Conservation (phyloP, 1,140 invertebrate genomes). For the Venustaconcha ellipsiformis region DNA sequence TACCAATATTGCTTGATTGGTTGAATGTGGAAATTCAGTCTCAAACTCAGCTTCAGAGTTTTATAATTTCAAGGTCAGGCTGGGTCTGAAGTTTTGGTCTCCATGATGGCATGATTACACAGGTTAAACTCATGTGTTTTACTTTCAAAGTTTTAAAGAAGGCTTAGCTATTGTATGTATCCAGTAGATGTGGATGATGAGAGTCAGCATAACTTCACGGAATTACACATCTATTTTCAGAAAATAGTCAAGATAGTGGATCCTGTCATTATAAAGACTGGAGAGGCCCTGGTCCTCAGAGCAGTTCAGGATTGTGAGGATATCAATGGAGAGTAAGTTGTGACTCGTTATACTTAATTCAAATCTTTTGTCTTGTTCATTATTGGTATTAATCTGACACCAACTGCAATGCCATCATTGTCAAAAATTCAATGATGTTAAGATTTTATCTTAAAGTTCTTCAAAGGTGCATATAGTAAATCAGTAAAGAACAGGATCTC, state of each 20-base stretch:
- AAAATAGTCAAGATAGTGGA: conserved; percentile 58
- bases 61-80: not conserved
- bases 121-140: too few species aligned
- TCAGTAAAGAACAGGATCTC: not conserved
- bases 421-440: not conserved
- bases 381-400: too few species aligned
- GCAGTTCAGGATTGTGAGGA: conserved; percentile 61
- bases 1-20: not conserved
- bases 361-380: too few species aligned
- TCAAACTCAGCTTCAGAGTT: too few species aligned
- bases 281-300: conserved; percentile 65
- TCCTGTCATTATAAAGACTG: conserved; percentile 64
- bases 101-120: not conserved
- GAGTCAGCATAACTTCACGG: too few species aligned
- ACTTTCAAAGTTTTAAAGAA: too few species aligned
- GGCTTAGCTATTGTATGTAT: too few species aligned
- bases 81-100: not conserved
- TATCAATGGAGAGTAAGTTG: conserved; percentile 43
- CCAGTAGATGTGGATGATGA: too few species aligned
- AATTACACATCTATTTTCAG: conserved; percentile 22
- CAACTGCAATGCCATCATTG: not conserved
- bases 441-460: not conserved
- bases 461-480: not conserved
- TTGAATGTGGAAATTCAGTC: not conserved
- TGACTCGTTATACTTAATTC: not conserved